Conservation (phyloP, 2,888 invertebrate genomes). For the Gryllus longicercus region DNA sequence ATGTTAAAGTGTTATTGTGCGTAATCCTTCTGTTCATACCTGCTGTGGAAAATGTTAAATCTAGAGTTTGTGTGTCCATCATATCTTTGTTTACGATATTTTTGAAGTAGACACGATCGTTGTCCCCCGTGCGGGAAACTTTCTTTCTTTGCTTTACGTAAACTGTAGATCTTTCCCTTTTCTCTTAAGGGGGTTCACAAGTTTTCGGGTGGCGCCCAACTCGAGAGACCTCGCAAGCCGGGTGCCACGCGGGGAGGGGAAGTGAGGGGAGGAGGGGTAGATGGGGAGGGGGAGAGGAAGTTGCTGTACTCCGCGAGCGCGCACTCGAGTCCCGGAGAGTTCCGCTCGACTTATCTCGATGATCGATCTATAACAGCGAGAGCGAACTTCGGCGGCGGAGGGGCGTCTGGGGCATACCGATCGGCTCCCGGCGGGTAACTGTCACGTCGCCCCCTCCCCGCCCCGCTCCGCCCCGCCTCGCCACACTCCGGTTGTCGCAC, state of each 20-base stretch:
- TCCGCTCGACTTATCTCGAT: constrained; percentile 1
- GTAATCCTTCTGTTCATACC: too few relatives aligned
- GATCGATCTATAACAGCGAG: constrained; percentile 10
- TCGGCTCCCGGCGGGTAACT: neutral
- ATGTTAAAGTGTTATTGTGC: too few relatives aligned
- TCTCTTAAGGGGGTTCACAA: neutral
- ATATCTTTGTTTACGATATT: neutral
- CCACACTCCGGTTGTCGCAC: too few relatives aligned
- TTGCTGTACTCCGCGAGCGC: neutral
- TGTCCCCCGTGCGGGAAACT: neutral
- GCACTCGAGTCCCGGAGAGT: neutral
- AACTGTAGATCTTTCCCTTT: constrained; percentile 17
- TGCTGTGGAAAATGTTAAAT: too few relatives aligned
- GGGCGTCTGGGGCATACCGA: neutral
- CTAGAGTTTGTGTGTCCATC: neutral
- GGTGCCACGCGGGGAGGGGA: neutral
- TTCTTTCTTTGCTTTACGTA: constrained; percentile 7
- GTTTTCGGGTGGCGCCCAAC: constrained; percentile 3
- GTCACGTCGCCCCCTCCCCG: too few relatives aligned
- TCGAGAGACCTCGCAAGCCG: neutral
- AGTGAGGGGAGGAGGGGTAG: neutral
- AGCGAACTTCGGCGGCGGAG: neutral
- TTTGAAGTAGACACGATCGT: neutral
- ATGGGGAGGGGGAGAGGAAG: neutral
- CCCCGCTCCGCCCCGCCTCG: too few relatives aligned